Evolutionary conservation across 1,140 invertebrate genomes (phyloP).

Genomic region (Paracyclopina nana): DNA sequence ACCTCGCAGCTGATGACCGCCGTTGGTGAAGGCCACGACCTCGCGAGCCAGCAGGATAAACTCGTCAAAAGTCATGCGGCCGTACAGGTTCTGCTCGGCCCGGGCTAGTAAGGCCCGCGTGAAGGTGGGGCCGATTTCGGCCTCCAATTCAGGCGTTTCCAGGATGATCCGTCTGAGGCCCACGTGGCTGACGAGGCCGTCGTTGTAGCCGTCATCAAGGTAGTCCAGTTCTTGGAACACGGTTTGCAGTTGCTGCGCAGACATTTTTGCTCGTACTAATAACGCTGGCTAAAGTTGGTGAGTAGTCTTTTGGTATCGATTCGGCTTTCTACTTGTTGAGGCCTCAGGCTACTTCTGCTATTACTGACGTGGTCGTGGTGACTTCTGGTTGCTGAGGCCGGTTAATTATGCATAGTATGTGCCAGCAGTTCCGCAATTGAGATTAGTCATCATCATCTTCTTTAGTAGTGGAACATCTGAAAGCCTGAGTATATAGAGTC

Average conservation of each 20-base stretch:
- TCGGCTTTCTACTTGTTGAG: no score
- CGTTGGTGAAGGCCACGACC: background rate
- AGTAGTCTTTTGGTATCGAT: no score
- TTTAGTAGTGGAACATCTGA: no score
- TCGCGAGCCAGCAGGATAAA: background rate
- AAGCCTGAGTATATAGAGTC: no score
- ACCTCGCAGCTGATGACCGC: background rate
- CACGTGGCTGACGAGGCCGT: conserved; percentile 8
- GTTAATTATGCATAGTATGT: no score
- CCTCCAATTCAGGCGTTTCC: conserved; percentile 8
- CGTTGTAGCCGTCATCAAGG: conserved; percentile 9
- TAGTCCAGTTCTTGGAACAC: conserved; percentile 12
- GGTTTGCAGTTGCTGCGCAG: conserved; percentile 3
- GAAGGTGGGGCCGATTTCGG: conserved; percentile 9
- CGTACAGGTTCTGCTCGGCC: conserved; percentile 12
- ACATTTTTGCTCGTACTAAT: background rate
- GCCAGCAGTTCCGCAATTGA: no score
- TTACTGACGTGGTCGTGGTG: no score
- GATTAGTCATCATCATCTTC: no score
- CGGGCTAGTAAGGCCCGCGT: conserved; percentile 3
- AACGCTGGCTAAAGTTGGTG: no score
- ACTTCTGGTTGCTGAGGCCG: no score
- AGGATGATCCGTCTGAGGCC: conserved; percentile 11
- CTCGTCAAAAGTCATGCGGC: conserved; percentile 3
- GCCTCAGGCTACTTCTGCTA: no score